These are phyloP conservation scores for Julus scandinavius DNA, from an alignment of 2,888 invertebrate species.

Conservation along the genomic window DNA sequence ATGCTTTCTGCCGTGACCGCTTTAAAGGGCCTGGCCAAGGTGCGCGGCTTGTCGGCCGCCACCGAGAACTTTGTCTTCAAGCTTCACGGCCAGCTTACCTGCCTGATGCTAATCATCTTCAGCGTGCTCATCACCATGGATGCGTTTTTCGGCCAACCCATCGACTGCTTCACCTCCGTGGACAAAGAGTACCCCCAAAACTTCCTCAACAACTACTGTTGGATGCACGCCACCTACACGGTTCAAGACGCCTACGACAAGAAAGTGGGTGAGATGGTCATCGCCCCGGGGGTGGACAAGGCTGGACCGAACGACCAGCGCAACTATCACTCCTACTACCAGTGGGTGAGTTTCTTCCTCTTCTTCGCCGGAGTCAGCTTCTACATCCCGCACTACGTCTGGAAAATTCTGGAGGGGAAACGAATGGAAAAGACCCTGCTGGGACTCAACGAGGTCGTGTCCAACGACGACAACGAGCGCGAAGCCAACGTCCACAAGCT, in stretches of 20 bases:
- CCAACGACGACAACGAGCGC: constrained; percentile 57
- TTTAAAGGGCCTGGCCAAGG: constrained; percentile 57
- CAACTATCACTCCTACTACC: constrained; percentile 61
- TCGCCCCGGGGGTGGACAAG: constrained; percentile 60
- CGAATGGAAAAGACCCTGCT: constrained; percentile 59
- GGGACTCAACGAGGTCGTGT: constrained; percentile 59
- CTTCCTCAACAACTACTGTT: constrained; percentile 93
- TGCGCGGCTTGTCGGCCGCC: constrained; percentile 59
- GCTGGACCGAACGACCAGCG: constrained; percentile 61
- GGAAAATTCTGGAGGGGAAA: constrained; percentile 61
- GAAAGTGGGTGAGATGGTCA: neutral
- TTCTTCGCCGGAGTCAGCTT: constrained; percentile 59
- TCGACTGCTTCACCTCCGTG: constrained; percentile 59
- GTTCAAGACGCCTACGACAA: constrained; percentile 71
- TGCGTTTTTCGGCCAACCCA: constrained; percentile 61
- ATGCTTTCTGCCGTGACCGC: neutral
- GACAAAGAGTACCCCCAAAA: constrained; percentile 71
- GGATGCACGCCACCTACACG: constrained; percentile 91
- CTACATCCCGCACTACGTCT: constrained; percentile 60
- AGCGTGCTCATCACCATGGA: constrained; percentile 60
- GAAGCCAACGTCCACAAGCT: constrained; percentile 58
- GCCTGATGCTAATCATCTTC: constrained; percentile 57
- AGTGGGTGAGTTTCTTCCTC: constrained; percentile 57
- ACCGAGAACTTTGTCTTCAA: constrained; percentile 57
- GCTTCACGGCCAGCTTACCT: constrained; percentile 55